Conservation (phyloP, 2,888 invertebrate species). For the Argyra leucocephala region DNA sequence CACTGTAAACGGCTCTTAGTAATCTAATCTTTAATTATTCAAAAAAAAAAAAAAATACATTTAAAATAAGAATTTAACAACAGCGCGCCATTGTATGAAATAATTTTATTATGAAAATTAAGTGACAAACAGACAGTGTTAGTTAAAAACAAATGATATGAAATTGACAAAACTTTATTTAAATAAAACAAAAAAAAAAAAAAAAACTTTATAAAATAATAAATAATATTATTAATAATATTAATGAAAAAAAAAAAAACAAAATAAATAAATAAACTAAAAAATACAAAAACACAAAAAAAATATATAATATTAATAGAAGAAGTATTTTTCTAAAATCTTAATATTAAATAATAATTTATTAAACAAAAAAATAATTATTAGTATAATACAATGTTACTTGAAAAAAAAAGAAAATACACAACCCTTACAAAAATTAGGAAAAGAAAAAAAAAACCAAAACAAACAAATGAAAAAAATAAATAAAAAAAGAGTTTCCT, state of each 20-base stretch:
- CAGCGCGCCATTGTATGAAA: too few relatives aligned
- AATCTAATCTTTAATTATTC: not conserved
- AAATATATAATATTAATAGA: not conserved
- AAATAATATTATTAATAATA: not conserved
- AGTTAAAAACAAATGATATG: too few relatives aligned
- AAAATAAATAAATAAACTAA: not conserved
- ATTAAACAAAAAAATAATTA: not conserved
- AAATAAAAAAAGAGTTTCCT: too few relatives aligned
- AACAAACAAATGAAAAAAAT: too few relatives aligned
- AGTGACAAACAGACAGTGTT: too few relatives aligned
- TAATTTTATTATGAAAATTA: too few relatives aligned
- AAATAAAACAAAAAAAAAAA: not conserved
- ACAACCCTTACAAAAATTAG: not conserved
- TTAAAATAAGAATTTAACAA: too few relatives aligned
- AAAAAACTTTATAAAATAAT: not conserved
- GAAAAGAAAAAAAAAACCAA: not conserved
- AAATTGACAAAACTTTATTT: too few relatives aligned
- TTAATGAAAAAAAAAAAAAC: not conserved
- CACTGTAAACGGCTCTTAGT: not conserved
- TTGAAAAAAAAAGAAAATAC: not conserved
- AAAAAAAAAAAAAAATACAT: too few relatives aligned
- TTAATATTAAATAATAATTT: not conserved
- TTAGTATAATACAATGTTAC: too few relatives aligned
- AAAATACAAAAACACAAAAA: not conserved
- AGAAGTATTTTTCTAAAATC: slow-evolving; percentile 3